phyloP scores from a whole-genome alignment of 2,113 vertebrate genomes.

The Silurus glanis region DNA sequence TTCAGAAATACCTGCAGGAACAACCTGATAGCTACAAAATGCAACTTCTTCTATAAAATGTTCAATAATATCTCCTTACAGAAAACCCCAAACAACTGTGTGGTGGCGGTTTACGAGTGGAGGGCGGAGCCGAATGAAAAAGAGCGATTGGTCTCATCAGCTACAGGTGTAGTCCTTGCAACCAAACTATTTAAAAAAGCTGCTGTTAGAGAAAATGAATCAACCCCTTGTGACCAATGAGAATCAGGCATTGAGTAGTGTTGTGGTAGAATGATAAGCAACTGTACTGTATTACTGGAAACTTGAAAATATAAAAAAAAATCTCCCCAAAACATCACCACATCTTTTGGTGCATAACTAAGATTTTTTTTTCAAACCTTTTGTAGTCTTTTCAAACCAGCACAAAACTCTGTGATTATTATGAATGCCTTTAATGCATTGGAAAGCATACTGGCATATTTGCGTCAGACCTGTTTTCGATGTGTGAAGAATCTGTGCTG shows the following conservation, averaged over 20 bases:
- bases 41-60: not conserved
- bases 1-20: too few relatives aligned
- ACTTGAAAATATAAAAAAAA: not conserved
- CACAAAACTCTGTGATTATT: not conserved
- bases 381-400: not conserved
- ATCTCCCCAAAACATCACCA: not conserved
- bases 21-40: not conserved
- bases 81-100: not conserved
- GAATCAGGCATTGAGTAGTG: not conserved
- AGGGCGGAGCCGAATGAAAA: too few relatives aligned
- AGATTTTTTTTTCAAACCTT: not conserved
- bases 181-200: not conserved
- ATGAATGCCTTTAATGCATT: not conserved
- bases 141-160: too few relatives aligned
- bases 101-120: too few relatives aligned
- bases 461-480: not conserved
- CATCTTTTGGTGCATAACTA: not conserved
- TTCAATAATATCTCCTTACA: not conserved
- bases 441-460: conserved; percentile 31
- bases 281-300: not conserved
- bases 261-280: not conserved
- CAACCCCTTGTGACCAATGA: not conserved
- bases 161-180: not conserved
- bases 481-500: conserved; percentile 38
- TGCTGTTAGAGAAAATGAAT: not conserved